These are phyloP conservation scores for Vipera latastei DNA, from an alignment of 2,797 vertebrate species.

Conservation along the genomic window DNA sequence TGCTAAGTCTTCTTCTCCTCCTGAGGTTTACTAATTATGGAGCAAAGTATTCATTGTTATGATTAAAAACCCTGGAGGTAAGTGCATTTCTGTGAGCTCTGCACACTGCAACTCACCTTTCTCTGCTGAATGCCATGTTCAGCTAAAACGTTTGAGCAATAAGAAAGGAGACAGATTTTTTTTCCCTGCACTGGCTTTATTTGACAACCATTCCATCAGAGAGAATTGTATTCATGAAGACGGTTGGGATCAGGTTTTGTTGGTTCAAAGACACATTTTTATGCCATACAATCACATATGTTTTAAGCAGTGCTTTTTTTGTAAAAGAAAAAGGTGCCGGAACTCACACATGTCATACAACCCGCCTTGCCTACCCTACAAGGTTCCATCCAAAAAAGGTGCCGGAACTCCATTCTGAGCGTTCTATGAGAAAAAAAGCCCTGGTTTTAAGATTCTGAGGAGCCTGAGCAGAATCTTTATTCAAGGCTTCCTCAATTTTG, in stretches of 20 bases:
- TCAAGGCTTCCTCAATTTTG: background rate
- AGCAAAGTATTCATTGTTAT: slow-evolving; percentile 21
- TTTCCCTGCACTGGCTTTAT: background rate
- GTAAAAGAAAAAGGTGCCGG: too few relatives aligned
- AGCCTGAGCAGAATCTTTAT: background rate
- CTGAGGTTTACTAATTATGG: slow-evolving; percentile 16
- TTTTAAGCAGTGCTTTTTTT: background rate
- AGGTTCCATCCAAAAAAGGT: too few relatives aligned
- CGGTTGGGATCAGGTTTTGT: background rate
- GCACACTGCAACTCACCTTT: background rate
- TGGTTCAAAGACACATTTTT: background rate
- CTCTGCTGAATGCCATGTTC: background rate
- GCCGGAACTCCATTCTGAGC: too few relatives aligned
- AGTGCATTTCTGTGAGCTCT: background rate
- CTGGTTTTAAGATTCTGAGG: background rate
- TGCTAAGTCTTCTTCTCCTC: slow-evolving; percentile 6
- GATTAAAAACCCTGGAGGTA: background rate
- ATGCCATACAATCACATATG: background rate
- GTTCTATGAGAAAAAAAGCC: too few relatives aligned
- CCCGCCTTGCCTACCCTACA: too few relatives aligned
- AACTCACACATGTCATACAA: too few relatives aligned
- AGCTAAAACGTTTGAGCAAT: background rate
- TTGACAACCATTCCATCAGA: background rate
- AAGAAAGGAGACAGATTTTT: background rate
- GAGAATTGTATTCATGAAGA: background rate